Percentiles rank a stretch among this genome's conserved stretches.
These are phyloP conservation scores for Scomber colias DNA, from an alignment of 2,113 vertebrate genomes.

Conservation along the genomic window DNA sequence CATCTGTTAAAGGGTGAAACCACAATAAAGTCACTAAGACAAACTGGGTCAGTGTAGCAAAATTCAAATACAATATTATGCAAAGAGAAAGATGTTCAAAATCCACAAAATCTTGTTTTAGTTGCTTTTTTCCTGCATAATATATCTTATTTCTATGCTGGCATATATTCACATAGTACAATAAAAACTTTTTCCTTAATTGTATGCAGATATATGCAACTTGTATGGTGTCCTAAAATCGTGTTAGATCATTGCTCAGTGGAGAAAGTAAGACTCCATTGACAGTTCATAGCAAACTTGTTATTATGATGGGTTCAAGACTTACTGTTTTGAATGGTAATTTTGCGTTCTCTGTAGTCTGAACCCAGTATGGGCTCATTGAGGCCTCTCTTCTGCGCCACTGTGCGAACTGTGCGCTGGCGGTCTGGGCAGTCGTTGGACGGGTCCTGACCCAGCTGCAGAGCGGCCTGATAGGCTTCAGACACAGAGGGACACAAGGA, in stretches of 20 bases:
- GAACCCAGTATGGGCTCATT: slow-evolving; percentile 89
- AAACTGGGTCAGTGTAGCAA: not conserved
- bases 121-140: not conserved
- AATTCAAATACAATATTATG: too few relatives aligned
- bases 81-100: too few relatives aligned
- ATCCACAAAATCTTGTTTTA: not conserved
- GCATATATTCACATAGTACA: not conserved
- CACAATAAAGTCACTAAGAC: not conserved
- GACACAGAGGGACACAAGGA: too few relatives aligned
- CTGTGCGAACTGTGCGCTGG: slow-evolving; percentile 90
- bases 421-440: slow-evolving; percentile 91
- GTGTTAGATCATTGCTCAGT: too few relatives aligned
- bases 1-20: slow-evolving; percentile 82
- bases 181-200: not conserved
- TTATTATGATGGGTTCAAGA: slow-evolving; percentile 19
- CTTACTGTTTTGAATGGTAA: slow-evolving; percentile 95
- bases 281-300: not conserved
- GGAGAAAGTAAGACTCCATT: not conserved
- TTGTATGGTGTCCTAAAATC: too few relatives aligned
- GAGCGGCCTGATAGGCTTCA: slow-evolving; percentile 91
- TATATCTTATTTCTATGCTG: not conserved
- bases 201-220: too few relatives aligned
- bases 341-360: slow-evolving; percentile 93
- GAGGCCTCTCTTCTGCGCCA: slow-evolving; percentile 91
- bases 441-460: slow-evolving; percentile 93